Percentiles rank a stretch among this genome's conserved stretches.
Evolutionary conservation across 2,888 invertebrate genomes (phyloP).

Genomic region (Stenodera caucasica): DNA sequence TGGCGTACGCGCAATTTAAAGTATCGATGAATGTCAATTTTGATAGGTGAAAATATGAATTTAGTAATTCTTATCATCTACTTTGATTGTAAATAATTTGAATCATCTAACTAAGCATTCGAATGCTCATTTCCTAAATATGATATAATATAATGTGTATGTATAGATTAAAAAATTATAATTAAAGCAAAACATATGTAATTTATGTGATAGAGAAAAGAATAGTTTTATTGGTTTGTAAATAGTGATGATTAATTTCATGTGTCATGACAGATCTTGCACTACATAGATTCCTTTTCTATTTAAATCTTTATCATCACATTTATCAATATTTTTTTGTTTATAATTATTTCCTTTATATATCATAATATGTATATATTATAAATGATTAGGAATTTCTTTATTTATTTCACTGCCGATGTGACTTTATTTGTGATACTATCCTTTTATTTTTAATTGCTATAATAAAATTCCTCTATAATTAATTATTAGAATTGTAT

Average conservation of each 20-base stretch:
- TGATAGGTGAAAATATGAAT: too few relatives aligned
- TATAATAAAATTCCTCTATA: not conserved
- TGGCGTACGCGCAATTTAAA: too few relatives aligned
- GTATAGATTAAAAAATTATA: not conserved
- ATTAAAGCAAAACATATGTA: not conserved
- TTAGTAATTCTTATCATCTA: too few relatives aligned
- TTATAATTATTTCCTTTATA: not conserved
- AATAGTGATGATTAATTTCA: not conserved
- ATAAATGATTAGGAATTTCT: not conserved
- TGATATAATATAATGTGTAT: too few relatives aligned
- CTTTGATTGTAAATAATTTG: too few relatives aligned
- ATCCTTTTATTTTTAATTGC: not conserved
- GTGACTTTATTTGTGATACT: conserved; percentile 1
- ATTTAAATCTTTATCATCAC: too few relatives aligned
- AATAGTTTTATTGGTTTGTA: not conserved
- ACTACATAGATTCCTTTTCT: not conserved
- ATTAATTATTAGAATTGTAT: too few relatives aligned
- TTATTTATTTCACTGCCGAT: conserved; percentile 4
- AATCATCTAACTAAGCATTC: too few relatives aligned
- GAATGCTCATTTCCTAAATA: not conserved
- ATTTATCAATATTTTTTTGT: not conserved
- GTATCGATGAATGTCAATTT: too few relatives aligned
- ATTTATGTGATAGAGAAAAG: conserved; percentile 25
- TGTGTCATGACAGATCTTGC: conserved; percentile 3
- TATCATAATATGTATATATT: not conserved